Conservation (phyloP, 2,113 vertebrate genomes). For the Notiomystis cincta region DNA sequence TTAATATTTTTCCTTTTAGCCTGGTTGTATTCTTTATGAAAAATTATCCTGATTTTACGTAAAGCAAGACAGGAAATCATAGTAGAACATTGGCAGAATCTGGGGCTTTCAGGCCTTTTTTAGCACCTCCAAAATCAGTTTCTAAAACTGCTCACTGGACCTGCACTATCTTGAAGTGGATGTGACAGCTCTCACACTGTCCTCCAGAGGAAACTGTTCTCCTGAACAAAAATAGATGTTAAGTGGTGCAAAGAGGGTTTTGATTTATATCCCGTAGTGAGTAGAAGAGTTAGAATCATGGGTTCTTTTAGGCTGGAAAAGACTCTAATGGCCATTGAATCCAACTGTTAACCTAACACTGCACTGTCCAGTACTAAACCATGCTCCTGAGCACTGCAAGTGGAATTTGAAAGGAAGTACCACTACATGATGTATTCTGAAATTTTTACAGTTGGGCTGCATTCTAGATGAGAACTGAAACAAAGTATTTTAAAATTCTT, state of each 20-base stretch:
- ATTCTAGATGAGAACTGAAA: background rate
- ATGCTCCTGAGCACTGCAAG: background rate
- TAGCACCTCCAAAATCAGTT: background rate
- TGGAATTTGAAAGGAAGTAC: background rate
- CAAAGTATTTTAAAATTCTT: background rate
- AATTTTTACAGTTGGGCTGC: background rate
- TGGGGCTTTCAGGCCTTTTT: background rate
- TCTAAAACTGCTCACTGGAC: background rate
- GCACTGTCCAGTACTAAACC: background rate
- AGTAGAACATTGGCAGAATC: background rate
- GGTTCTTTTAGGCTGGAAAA: background rate
- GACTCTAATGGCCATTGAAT: background rate
- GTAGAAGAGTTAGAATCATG: background rate
- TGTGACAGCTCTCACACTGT: background rate
- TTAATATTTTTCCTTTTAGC: background rate
- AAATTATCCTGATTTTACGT: background rate
- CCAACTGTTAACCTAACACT: background rate
- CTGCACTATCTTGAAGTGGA: background rate
- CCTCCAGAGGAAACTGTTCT: background rate
- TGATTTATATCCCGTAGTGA: background rate
- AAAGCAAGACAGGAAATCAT: background rate
- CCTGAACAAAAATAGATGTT: background rate
- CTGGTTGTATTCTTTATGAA: background rate
- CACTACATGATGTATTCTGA: background rate
- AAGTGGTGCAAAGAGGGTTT: background rate